Evolutionary conservation across 2,888 invertebrate species (phyloP), one percentile per base, ranked within the genome.

Genomic region (Limenitis camilla): DNA sequence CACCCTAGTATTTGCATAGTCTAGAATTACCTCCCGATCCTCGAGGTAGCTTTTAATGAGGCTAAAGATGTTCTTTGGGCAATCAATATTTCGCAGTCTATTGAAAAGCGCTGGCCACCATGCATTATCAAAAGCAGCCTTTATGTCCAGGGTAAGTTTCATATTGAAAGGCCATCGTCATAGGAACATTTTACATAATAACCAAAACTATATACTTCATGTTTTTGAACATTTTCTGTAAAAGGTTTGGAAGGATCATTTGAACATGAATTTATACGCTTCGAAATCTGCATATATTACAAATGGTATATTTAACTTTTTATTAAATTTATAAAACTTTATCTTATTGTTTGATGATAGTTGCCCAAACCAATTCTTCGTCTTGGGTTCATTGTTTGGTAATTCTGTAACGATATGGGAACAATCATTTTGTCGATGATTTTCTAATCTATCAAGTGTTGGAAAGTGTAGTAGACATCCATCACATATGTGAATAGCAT

Each of bases 151-250:
- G n/a, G n/a, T n/a, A n/a, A n/a, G n/a, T n/a, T n/a, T n/a, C n/a
- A 65, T 56, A 58, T 63, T 39, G 60, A 65, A n/a, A 61, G 49
- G 32, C 31, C 54, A 47, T 66, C 54, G 55, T 67, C 60, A 54
- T 58, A 67, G 42, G 62, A 61, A 59, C 65, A 67, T 53, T 67
- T 65, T 7, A 67, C 58, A 40, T 65, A 66, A 53, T 66, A 66
- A 7, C 62, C 66, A 53, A 67, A 68, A 58, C 67, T 68, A 50
- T 65, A 66, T 1, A 57, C 56, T 39, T 61, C 58, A 55, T 65
- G 62, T 60, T 57, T 57, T 32, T 65, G 56, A 36, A 62, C 45
- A 44, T 64, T 65, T n/a, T 50, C 55, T n/a, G 64, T 64, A 32
- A 44, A 57, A 8, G 63, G 49, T 45, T 57, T 63, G n/a, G 40